Evolutionary conservation across 2,888 invertebrate species (phyloP).

Genomic region (Pristionchus fissidentatus): DNA sequence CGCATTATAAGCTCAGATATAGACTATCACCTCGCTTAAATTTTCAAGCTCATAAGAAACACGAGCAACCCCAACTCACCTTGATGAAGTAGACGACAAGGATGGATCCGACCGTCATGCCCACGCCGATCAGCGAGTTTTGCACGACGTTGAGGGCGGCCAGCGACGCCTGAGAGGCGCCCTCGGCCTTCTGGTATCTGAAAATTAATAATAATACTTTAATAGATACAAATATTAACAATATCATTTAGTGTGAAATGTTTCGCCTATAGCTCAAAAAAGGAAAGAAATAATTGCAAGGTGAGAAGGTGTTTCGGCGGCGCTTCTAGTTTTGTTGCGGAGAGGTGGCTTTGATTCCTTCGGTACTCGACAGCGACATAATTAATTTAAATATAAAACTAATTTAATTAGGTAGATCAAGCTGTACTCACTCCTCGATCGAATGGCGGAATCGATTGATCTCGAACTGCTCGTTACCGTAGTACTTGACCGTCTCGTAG

Average conservation of each 20-base stretch:
- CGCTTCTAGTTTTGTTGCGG: too few relatives aligned
- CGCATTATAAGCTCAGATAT: too few relatives aligned
- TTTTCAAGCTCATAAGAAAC: slow-evolving; percentile 70
- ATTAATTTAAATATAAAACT: too few relatives aligned
- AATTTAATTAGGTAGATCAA: not conserved
- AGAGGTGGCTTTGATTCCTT: too few relatives aligned
- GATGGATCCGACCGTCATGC: slow-evolving; percentile 84
- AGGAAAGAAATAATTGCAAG: not conserved
- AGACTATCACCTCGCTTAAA: not conserved
- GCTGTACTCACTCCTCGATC: slow-evolving; percentile 82
- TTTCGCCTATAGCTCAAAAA: not conserved
- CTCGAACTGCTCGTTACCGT: slow-evolving; percentile 93
- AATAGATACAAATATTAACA: not conserved
- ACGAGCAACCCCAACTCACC: too few relatives aligned
- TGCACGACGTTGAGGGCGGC: slow-evolving; percentile 92
- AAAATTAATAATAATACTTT: not conserved
- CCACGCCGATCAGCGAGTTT: slow-evolving; percentile 89
- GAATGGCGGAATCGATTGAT: slow-evolving; percentile 87
- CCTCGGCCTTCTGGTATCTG: slow-evolving; percentile 86
- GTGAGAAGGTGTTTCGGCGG: too few relatives aligned
- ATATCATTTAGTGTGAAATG: not conserved
- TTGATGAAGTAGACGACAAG: slow-evolving; percentile 89
- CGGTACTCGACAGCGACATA: too few relatives aligned
- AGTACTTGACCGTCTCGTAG: slow-evolving; percentile 97
- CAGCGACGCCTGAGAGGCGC: slow-evolving; percentile 87